phyloP scores from a whole-genome alignment of 2,888 invertebrate species.

The Thalpophila matura region DNA sequence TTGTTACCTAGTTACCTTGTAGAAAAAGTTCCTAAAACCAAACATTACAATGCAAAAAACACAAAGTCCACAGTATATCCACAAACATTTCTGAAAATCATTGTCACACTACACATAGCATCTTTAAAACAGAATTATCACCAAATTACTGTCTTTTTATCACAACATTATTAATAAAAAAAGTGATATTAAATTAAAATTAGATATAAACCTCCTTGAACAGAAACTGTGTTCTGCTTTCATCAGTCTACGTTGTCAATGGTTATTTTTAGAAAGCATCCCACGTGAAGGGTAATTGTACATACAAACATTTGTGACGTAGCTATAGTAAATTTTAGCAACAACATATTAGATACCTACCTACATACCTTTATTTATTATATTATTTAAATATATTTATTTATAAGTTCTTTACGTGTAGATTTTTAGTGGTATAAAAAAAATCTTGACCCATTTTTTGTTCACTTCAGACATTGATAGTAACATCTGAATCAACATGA shows the following conservation, averaged over 20 bases:
- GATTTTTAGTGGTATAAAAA: background rate
- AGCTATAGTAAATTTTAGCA: slow-evolving; percentile 56
- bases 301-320: slow-evolving; percentile 65
- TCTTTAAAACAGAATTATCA: slow-evolving; percentile 20
- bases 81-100: slow-evolving; percentile 69
- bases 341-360: slow-evolving; percentile 28
- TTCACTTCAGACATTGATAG: background rate
- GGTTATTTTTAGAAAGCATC: slow-evolving; percentile 85
- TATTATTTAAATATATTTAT: background rate
- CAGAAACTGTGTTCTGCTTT: slow-evolving; percentile 52
- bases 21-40: slow-evolving; percentile 77
- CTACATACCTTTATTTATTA: background rate
- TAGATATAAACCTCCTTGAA: slow-evolving; percentile 47
- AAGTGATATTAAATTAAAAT: slow-evolving; percentile 12
- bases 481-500: slow-evolving; percentile 30
- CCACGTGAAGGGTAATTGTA: slow-evolving; percentile 78
- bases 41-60: slow-evolving; percentile 75
- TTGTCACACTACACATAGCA: slow-evolving; percentile 63
- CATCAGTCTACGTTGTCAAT: slow-evolving; percentile 71
- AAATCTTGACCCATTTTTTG: slow-evolving; percentile 4
- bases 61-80: slow-evolving; percentile 42
- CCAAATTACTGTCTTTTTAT: background rate
- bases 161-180: background rate
- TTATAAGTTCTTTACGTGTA: background rate
- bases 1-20: slow-evolving; percentile 72